Evolutionary conservation across 2,113 vertebrate species (phyloP), one percentile per base, ranked within the genome.

Genomic region (Barbus barbus): DNA sequence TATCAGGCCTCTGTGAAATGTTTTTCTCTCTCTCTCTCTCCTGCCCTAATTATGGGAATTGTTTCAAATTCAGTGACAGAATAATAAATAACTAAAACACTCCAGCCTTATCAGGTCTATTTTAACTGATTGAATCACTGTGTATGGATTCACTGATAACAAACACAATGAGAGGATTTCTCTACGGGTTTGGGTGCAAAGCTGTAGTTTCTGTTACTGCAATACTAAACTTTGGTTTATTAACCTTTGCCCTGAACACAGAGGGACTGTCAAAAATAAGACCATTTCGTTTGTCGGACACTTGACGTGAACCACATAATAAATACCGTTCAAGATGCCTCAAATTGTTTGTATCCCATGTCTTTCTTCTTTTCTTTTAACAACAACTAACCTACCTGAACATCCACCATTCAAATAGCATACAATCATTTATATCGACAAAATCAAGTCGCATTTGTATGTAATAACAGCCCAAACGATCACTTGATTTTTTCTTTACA

Each of bases 391-490:
- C 6, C 8, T 5, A 16, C 3, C 26, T 16, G 0, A 36, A 22
- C 26, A 26, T 12, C 8, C 4, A 33, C 2, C 4, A 61, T 61
- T n/a, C 20, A 6, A 26, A 78, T 1, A 24, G 7, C 14, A 79
- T 28, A 44, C 7, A 73, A 16, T 46, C 0, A n/a, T 24, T 73
- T 44, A 5, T 72, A 0, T 3, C 5, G 26, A 16, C 13, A 4
- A 73, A 67, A 81, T 81, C 41, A 67, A 46, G n/a, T 8, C 33
- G 51, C n/a, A 51, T 28, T 80, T 85, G 7, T 36, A 33, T 65
- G n/a, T 65, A 31, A 73, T 28, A 74, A 63, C 7, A 46, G 26
- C 69, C n/a, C 51, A 53, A 83, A 83, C 69, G 73, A n/a, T n/a
- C n/a, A 4, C 24, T 5, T 33, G 4, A 3, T 22, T 28, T 4